Evolutionary conservation across 2,888 invertebrate genomes (phyloP), one percentile per base, ranked within the genome.

Genomic region (Drosophila fulvimacula): DNA sequence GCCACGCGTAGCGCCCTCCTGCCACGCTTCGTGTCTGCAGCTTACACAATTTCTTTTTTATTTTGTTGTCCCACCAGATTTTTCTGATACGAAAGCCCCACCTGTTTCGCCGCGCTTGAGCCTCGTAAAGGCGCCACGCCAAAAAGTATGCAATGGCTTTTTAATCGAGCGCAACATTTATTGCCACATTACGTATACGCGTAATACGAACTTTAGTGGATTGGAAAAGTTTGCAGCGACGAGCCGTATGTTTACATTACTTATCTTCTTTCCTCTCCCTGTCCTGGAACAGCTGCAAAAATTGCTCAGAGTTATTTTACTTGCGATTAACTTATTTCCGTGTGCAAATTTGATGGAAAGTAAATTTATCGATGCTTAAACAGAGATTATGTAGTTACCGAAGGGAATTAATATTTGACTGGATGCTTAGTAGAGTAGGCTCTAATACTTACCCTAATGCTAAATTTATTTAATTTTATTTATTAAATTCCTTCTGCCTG

Each of bases 101-200:
- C 13, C 10, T 10, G 36, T 32, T 32, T 5, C 30, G 13, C 32
- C 34, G 34, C 9, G 46, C 48, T 46, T 6, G 13, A 7, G 30
- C 56, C 60, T 65, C 59, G 57, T 58, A 70, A 60, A 67, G 67
- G 58, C 55, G 39, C 44, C 30, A 21, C 65, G 68, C 68, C 65
- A 17, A 66, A 60, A 69, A 68, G 75, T 70, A 69, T 66, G 69
- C 82, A 71, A 69, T 80, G 71, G 51, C 30, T 75, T 80, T 82
- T 83, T 82, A 82, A 82, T 82, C 76, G 81, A 82, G 81, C 76
- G 72, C 70, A 80, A 80, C 76, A 74, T 76, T 80, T 81, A 77
- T 77, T 81, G 76, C 82, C 74, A 73, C 79, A 75, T 73, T 79
- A 72, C 71, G 76, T 79, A 74, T 81, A 78, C 73, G 79, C 68